Evolutionary conservation across 2,113 vertebrate genomes (phyloP).

Genomic region (Callorhinus ursinus): DNA sequence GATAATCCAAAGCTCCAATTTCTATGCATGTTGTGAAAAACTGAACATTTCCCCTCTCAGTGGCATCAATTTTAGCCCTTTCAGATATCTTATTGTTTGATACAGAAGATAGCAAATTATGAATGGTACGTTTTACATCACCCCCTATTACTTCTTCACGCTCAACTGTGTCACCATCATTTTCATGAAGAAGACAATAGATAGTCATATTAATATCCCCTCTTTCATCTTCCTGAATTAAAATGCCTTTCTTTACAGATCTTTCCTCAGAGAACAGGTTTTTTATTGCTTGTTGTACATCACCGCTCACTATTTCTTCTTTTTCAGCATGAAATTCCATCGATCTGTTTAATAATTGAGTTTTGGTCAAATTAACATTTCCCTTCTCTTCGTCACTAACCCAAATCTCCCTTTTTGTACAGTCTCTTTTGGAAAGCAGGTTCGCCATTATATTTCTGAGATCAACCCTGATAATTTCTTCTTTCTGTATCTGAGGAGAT

Average conservation of each 20-base stretch:
- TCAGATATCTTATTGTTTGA: slow-evolving; percentile 82
- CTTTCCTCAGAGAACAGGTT: slow-evolving; percentile 87
- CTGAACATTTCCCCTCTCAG: slow-evolving; percentile 92
- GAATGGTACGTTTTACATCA: slow-evolving; percentile 89
- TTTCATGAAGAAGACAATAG: slow-evolving; percentile 93
- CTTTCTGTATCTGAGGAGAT: slow-evolving; percentile 92
- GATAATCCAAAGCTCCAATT: slow-evolving; percentile 92
- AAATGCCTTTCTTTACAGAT: slow-evolving; percentile 90
- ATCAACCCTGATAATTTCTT: slow-evolving; percentile 92
- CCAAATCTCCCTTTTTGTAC: slow-evolving; percentile 84
- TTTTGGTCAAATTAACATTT: slow-evolving; percentile 89
- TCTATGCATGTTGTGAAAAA: slow-evolving; percentile 96
- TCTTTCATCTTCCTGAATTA: slow-evolving; percentile 95
- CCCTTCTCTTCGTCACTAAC: slow-evolving; percentile 93
- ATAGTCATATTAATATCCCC: slow-evolving; percentile 95
- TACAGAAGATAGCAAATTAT: slow-evolving; percentile 87
- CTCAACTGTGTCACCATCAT: slow-evolving; percentile 80
- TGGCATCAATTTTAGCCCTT: slow-evolving; percentile 88
- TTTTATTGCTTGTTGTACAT: slow-evolving; percentile 92
- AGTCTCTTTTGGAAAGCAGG: slow-evolving; percentile 88
- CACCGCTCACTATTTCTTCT: slow-evolving; percentile 91
- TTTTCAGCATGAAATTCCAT: slow-evolving; percentile 85
- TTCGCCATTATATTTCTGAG: slow-evolving; percentile 93
- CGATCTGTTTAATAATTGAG: slow-evolving; percentile 90
- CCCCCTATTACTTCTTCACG: slow-evolving; percentile 90